These are phyloP conservation scores for Hypolimnas misippus DNA, from an alignment of 2,888 invertebrate genomes.

Conservation along the genomic window DNA sequence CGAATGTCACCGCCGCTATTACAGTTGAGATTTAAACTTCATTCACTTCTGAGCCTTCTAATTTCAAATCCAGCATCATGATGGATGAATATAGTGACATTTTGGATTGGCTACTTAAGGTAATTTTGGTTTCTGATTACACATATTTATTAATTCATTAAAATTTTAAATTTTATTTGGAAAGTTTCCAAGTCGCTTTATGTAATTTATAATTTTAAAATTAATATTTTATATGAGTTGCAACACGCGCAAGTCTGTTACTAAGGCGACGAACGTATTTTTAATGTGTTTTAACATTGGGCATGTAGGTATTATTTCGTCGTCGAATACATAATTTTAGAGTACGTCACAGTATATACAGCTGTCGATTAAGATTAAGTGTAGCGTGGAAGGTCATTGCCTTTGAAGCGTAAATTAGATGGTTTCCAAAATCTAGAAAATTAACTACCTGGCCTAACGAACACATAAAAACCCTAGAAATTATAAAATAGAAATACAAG, in stretches of 20 bases:
- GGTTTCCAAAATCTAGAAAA: background rate
- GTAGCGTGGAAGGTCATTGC: background rate
- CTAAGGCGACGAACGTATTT: conserved; percentile 34
- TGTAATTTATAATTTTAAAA: background rate
- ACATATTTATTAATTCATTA: no score
- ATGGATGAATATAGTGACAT: conserved; percentile 62
- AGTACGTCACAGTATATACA: background rate
- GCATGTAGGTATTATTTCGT: conserved; percentile 1
- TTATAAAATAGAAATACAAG: no score
- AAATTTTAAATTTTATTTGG: no score
- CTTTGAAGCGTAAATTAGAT: background rate
- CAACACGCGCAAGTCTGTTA: conserved; percentile 29
- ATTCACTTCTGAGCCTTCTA: conserved; percentile 42
- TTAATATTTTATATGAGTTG: background rate
- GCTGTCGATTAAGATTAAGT: background rate
- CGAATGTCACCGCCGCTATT: conserved; percentile 51
- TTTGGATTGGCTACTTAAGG: conserved; percentile 58
- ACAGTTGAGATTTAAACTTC: conserved; percentile 48
- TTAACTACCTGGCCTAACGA: background rate
- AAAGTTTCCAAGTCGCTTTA: background rate
- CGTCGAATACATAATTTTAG: conserved; percentile 9
- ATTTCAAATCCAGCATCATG: conserved; percentile 9
- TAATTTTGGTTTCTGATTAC: conserved; percentile 23
- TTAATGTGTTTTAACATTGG: background rate
- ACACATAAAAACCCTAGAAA: no score